Base-by-base conservation (phyloP, 2,797 vertebrate genomes). In the Danio tinwini region DNA sequence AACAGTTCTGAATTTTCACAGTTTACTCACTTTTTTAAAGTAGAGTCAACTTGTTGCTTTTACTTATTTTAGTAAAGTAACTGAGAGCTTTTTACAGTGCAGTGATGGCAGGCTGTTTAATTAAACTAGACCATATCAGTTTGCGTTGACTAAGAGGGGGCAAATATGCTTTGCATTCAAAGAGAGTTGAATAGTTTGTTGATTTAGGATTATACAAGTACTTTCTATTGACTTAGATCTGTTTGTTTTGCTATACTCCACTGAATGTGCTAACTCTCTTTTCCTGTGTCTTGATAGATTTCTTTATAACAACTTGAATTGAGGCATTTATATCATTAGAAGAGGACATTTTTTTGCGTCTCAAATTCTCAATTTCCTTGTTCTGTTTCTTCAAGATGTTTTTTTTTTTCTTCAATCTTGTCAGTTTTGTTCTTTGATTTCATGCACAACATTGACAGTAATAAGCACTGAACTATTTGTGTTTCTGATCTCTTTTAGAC, bases 151-250 rank as follows among this genome's bases (percentile, higher is more conserved):
- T 5, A 7, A 17, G 45, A 56, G 8, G 63, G 13, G 1, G 21
- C 17, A 50, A 52, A 37, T 17, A 50, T 50, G 7, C 11, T 19
- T n/a, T 64, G 63, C 19, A 16, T 65, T 71, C 12, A 55, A 42
- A 76, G 39, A 44, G 13, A 37, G 19, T 17, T 47, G 12, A 79
- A 59, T 13, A 55, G 64, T 45, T 78, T 76, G 76, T 61, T 81
- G 80, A 76, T 64, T 79, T 49, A 55, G 76, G 61, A 49, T 72
- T 71, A 75, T 47, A 17, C 2, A 9, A 61, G 44, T 21, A 37
- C 10, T 71, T 74, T 50, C 14, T 49, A 1, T 62, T 61, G 10
- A 55, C 12, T 53, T 37, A 12, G 59, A 2, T 19, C 16, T 12
- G 56, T 74, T 55, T 75, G 21, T 42, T 67, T 74, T 21, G 37